Conservation (phyloP, 1,140 invertebrate species). For the Oreohelix idahoensis region DNA sequence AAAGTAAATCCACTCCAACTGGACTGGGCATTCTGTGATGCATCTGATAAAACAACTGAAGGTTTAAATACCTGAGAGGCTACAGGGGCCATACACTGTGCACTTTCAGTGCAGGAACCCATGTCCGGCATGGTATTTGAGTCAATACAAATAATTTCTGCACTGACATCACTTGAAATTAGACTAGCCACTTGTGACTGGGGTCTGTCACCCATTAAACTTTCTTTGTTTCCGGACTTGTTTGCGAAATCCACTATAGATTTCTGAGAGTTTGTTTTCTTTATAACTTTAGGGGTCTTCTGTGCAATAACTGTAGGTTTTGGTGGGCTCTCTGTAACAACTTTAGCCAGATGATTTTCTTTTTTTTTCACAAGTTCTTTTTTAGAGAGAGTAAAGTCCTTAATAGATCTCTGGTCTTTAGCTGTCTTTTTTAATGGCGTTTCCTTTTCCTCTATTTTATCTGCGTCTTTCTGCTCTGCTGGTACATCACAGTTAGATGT, state of each 20-base stretch:
- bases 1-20: background rate
- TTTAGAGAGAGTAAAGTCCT: conserved; percentile 37
- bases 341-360: background rate
- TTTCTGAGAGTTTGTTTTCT: conserved; percentile 32
- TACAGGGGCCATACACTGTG: background rate
- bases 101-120: background rate
- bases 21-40: background rate
- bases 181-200: background rate
- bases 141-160: background rate
- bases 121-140: background rate
- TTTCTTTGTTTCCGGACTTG: background rate
- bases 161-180: background rate
- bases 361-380: background rate
- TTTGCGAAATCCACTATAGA: conserved; percentile 44
- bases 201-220: background rate
- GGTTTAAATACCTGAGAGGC: background rate
- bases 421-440: background rate
- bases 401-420: conserved; percentile 47
- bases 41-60: background rate
- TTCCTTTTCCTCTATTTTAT: background rate
- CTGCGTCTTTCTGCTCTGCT: background rate
- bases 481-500: background rate
- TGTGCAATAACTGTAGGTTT: background rate
- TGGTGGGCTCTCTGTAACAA: background rate
- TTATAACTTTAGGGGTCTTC: conserved; percentile 7